Evolutionary conservation across 2,797 vertebrate species (phyloP), one percentile per base, ranked within the genome.

Genomic region (Urocyon cinereoargenteus): DNA sequence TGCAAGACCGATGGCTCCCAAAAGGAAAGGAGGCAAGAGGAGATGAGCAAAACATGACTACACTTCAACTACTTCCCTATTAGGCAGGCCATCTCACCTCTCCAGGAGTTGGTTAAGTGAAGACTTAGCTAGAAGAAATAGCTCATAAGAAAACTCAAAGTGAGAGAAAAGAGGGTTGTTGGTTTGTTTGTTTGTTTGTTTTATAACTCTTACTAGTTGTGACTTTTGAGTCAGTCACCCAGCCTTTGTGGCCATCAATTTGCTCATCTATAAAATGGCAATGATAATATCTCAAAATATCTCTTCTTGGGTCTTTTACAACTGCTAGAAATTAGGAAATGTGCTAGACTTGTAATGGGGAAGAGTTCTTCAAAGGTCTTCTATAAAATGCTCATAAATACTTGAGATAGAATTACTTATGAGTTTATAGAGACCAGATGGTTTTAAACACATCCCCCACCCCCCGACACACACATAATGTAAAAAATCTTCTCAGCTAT

Each of bases 371-470:
- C 82, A 89, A 66, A 90, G 77, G 19, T 57, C 45, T 61, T 55
- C 79, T 77, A 40, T 87, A 75, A 96, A 96, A 90, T 93, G 36
- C 70, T 87, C 36, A 1, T 90, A 64, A 95, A 93, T 90, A 72
- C 59, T 53, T 55, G 45, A 87, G 53, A 62, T 45, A 79, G 84
- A 94, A 91, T 82, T 64, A 91, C 79, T 94, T 73, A 68, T 15
- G 51, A 61, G 59, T 95, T 91, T 84, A 90, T 73, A 73, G 59
- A 95, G 40, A 78, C 91, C 93, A 97, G 91, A 85, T 95, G 92
- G 75, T 34, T 84, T 93, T 93, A 81, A 91, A 91, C 66, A 79
- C 6, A 31, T 70, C 57, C 79, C 51, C 70, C 9, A 61, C 26
- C 72, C 34, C 34, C n/a, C 49, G 90, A 40, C 19, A 64, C 18